Percentiles rank a stretch among this genome's conserved stretches.
These are phyloP conservation scores for Neotoma lepida DNA, from an alignment of 2,113 vertebrate species.

Conservation along the genomic window DNA sequence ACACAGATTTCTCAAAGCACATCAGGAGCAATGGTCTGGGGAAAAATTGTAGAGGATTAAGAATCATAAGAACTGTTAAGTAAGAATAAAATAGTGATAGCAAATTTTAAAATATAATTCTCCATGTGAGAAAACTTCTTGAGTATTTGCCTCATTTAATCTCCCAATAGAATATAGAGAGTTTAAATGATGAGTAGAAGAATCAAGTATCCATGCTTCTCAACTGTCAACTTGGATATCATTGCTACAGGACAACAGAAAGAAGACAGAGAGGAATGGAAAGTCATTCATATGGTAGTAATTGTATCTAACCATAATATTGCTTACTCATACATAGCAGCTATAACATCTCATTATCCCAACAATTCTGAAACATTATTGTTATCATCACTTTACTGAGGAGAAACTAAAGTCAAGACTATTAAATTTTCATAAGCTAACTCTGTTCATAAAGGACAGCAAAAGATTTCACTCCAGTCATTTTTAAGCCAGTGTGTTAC, in stretches of 20 bases:
- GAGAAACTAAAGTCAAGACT: background rate
- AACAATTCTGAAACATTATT: background rate
- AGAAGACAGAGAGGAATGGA: background rate
- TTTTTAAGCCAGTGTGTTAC: background rate
- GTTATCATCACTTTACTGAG: background rate
- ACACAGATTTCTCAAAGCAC: background rate
- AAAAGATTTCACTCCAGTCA: background rate
- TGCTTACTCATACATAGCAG: background rate
- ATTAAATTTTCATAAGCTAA: background rate
- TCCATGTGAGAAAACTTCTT: background rate
- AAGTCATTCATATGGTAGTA: background rate
- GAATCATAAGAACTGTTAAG: background rate
- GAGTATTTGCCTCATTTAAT: background rate
- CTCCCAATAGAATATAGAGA: background rate
- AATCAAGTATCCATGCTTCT: background rate
- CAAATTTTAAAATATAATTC: background rate
- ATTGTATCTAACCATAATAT: background rate
- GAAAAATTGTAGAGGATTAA: background rate
- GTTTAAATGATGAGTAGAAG: background rate
- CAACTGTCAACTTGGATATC: background rate
- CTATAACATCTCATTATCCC: conserved; percentile 30
- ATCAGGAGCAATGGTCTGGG: background rate
- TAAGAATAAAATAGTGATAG: background rate
- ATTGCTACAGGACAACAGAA: background rate
- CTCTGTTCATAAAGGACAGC: background rate